Percentiles rank a stretch among this genome's conserved stretches.
phyloP scores from a whole-genome alignment of 2,888 invertebrate genomes.

The Molorchus minor region DNA sequence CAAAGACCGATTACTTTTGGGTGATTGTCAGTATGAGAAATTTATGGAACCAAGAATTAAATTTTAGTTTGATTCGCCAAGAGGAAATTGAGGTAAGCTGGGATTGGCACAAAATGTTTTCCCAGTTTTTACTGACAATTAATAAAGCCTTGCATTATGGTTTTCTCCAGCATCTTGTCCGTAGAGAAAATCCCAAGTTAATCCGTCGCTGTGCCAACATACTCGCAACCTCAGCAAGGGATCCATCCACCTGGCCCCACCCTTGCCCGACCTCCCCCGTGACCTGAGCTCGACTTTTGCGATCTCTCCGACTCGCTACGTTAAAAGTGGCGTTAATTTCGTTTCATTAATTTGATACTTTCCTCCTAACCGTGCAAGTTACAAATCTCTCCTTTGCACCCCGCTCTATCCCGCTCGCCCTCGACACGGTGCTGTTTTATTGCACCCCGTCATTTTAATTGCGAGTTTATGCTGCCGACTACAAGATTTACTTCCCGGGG shows the following conservation, averaged over 20 bases:
- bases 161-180: not conserved
- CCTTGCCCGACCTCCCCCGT: constrained; percentile 9
- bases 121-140: too few species aligned
- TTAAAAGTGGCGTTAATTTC: constrained; percentile 34
- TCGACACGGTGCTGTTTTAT: constrained; percentile 35
- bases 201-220: not conserved
- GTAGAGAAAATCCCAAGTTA: not conserved
- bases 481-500: constrained; percentile 37
- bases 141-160: too few species aligned
- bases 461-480: constrained; percentile 39
- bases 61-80: too few species aligned
- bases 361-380: constrained; percentile 33
- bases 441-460: constrained; percentile 40
- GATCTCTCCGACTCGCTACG: constrained; percentile 16
- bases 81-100: too few species aligned
- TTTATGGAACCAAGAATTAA: too few species aligned
- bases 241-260: constrained; percentile 23
- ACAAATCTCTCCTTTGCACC: constrained; percentile 29
- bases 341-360: constrained; percentile 41
- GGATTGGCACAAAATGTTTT: too few species aligned
- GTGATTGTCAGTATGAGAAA: too few species aligned
- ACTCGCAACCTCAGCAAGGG: constrained; percentile 3
- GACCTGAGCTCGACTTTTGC: not conserved
- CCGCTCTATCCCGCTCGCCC: constrained; percentile 3
- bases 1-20: too few species aligned